Percentiles rank a stretch among this genome's conserved stretches.
phyloP scores from a whole-genome alignment of 2,797 vertebrate genomes.

The Pipistrellus pipistrellus region DNA sequence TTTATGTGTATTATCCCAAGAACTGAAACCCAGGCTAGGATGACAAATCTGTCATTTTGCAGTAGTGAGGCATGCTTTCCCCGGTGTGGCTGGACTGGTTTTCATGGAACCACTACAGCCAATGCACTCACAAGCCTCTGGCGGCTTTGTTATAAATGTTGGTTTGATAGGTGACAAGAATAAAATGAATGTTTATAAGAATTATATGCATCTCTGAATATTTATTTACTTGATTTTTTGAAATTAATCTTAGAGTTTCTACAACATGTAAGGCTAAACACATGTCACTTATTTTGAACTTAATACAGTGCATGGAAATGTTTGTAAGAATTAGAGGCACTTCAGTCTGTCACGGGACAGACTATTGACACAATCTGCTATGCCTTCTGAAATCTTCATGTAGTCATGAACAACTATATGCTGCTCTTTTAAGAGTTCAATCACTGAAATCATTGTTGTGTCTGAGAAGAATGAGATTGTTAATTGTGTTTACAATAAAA shows the following conservation, averaged over 20 bases:
- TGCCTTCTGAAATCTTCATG: conserved; percentile 66
- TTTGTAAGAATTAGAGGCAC: conserved; percentile 70
- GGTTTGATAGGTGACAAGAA: conserved; percentile 63
- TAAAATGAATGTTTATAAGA: conserved; percentile 61
- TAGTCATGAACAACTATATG: conserved; percentile 62
- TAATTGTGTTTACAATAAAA: conserved; percentile 80
- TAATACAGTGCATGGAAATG: conserved; percentile 73
- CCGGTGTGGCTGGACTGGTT: background rate
- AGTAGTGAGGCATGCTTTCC: background rate
- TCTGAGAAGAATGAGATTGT: conserved; percentile 72
- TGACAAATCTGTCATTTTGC: conserved; percentile 39
- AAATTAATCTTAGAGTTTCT: conserved; percentile 79
- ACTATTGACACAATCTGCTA: conserved; percentile 77
- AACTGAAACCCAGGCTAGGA: background rate
- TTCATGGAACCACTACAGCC: background rate
- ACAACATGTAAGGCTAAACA: conserved; percentile 75
- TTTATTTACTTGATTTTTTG: conserved; percentile 73
- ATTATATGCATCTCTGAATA: conserved; percentile 63
- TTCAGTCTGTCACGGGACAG: conserved; percentile 61
- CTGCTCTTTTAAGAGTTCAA: conserved; percentile 69
- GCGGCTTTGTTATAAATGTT: conserved; percentile 49
- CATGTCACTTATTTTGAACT: conserved; percentile 75
- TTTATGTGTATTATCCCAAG: background rate
- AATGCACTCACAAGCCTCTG: background rate
- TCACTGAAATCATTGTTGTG: conserved; percentile 59